Conservation (phyloP, 2,797 vertebrate genomes). For the Columba guinea region DNA sequence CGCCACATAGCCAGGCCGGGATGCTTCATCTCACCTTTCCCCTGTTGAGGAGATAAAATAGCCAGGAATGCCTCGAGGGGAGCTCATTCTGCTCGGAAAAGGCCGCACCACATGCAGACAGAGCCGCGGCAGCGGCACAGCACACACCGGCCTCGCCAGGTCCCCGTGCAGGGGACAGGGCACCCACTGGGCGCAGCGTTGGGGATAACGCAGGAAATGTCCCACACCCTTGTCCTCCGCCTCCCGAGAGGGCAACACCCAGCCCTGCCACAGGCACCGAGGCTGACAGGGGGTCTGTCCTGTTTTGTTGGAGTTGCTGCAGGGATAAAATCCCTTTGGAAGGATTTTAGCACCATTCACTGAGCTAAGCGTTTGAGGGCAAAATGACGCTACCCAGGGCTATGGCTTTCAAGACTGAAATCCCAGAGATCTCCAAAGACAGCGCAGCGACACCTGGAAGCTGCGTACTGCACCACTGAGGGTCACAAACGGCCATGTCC, state of each 20-base stretch:
- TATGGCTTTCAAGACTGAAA: neutral
- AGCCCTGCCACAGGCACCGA: neutral
- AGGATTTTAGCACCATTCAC: neutral
- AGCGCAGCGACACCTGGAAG: neutral
- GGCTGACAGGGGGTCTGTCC: neutral
- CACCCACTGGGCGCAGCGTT: rapidly evolving
- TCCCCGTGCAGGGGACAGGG: neutral
- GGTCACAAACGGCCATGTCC: neutral
- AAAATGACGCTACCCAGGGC: neutral
- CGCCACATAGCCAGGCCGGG: no score
- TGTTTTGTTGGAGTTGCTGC: neutral
- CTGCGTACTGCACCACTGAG: neutral
- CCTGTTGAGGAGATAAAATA: neutral
- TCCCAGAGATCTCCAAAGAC: neutral
- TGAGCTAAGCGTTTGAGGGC: neutral
- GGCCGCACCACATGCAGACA: neutral
- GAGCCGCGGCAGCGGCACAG: neutral
- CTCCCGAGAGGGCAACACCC: neutral
- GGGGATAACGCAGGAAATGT: neutral
- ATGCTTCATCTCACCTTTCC: neutral
- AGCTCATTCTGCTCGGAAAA: neutral
- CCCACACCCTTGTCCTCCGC: rapidly evolving
- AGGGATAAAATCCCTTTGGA: neutral
- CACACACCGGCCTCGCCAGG: neutral
- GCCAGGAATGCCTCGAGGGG: neutral